Conservation (phyloP, 2,888 invertebrate genomes). For the Monochamus alternatus region DNA sequence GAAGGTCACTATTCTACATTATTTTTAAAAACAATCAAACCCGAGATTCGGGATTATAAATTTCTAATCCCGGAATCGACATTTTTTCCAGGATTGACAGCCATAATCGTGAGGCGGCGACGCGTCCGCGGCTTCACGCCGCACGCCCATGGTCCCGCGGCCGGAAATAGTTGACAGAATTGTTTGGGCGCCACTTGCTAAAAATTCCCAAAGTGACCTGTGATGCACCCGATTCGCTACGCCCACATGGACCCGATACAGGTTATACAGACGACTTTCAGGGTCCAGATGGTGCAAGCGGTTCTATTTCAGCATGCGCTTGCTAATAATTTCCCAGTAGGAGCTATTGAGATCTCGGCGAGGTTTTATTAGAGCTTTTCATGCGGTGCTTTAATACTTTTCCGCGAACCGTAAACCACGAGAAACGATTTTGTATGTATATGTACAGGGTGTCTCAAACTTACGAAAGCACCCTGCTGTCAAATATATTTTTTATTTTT, state of each 20-base stretch:
- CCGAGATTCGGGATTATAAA: too few species aligned
- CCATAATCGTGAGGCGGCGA: background rate
- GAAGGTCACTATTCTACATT: too few species aligned
- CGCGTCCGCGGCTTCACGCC: background rate
- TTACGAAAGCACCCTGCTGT: too few species aligned
- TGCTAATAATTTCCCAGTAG: conserved; percentile 14
- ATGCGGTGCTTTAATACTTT: background rate
- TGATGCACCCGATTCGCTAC: conserved; percentile 45
- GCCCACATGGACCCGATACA: conserved; percentile 25
- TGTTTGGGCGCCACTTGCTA: conserved; percentile 54
- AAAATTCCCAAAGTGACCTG: conserved; percentile 50
- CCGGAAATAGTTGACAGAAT: conserved; percentile 50
- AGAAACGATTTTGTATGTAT: too few species aligned
- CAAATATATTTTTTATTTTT: too few species aligned
- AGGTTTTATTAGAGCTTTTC: conserved; percentile 7
- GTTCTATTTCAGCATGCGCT: conserved; percentile 26
- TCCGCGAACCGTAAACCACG: background rate
- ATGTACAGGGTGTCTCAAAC: too few species aligned
- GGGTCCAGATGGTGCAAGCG: conserved; percentile 16
- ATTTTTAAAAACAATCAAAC: too few species aligned
- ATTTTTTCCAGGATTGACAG: too few species aligned
- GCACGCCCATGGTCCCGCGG: conserved; percentile 9
- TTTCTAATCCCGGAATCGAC: too few species aligned
- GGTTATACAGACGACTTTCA: conserved; percentile 21
- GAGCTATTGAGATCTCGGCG: conserved; percentile 12